These are phyloP conservation scores for Barbus barbus DNA, from an alignment of 2,113 vertebrate genomes.

Conservation along the genomic window DNA sequence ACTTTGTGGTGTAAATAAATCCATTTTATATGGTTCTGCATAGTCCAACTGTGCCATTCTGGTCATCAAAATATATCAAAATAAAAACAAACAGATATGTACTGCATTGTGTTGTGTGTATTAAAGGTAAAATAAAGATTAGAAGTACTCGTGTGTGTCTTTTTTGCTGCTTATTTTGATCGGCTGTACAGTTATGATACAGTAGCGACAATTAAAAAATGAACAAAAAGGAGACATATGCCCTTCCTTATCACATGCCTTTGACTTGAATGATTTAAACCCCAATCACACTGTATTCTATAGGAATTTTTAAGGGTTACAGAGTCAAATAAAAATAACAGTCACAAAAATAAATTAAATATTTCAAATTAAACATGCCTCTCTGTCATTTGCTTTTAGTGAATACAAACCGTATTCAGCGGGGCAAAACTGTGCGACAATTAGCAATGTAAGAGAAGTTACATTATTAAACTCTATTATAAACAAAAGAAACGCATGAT, in stretches of 20 bases:
- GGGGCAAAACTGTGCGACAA: slow-evolving; percentile 39
- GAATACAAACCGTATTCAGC: slow-evolving; percentile 43
- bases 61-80: neutral
- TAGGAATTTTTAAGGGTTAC: slow-evolving; percentile 28
- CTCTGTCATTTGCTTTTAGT: slow-evolving; percentile 38
- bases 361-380: slow-evolving; percentile 47
- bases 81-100: neutral
- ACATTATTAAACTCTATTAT: slow-evolving; percentile 45
- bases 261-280: slow-evolving; percentile 21
- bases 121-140: slow-evolving; percentile 40
- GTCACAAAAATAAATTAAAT: slow-evolving; percentile 45
- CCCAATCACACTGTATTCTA: neutral
- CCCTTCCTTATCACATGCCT: slow-evolving; percentile 9
- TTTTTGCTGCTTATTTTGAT: slow-evolving; percentile 33
- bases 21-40: slow-evolving; percentile 22
- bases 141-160: slow-evolving; percentile 10
- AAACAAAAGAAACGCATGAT: slow-evolving; percentile 41
- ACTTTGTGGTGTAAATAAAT: slow-evolving; percentile 19
- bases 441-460: slow-evolving; percentile 40
- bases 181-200: slow-evolving; percentile 9
- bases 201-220: neutral
- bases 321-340: slow-evolving; percentile 42
- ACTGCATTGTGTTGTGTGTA: slow-evolving; percentile 8
- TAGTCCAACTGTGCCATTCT: slow-evolving; percentile 32
- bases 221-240: neutral